Base-by-base conservation (phyloP, 2,888 invertebrate species). In the Volucella bombylans region DNA sequence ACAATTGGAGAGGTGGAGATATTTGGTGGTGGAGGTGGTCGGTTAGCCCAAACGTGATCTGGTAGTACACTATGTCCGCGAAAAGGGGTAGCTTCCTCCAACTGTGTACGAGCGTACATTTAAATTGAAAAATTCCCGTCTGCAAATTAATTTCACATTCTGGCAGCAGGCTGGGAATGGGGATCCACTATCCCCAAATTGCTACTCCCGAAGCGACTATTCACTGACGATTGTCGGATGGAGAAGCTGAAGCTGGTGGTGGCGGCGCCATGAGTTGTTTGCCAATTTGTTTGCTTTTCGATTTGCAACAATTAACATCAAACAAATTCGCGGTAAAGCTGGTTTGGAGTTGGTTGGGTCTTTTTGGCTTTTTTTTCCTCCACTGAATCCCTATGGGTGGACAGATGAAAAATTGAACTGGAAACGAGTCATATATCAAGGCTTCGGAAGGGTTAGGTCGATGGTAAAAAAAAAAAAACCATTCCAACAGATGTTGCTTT, bases 291-390 rank as follows among this genome's bases (percentile, higher is more conserved):
- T 77, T 77, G 81, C 57, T 77, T 71, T 81, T 81, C 81, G 76
- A 85, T 85, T 85, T 81, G 81, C 81, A 85, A 65, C 85, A 85
- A 85, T 85, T 85, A 85, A 81, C 85, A 72, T 85, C 81, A 85
- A 85, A 81, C 81, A 85, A 85, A 85, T 81, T 77, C 57, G 61
- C 39, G 49, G 11, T 39, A 54, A 31, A 31, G 23, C 49, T 14
- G 14, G 64, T 6, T 12, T 1, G 12, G 54, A 10, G 18, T 11
- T 43, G 9, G 15, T 38, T 23, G 31, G 31, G 4, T 39, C 52
- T 68, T 49, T 55, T 41, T 6, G 9, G 41, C 6, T 8, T 61
- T 49, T 31, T 31, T 31, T 31, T 4, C 31, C 23, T 2, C 23
- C 23, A 23, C 2, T 3, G 4, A 23, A 23, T 15, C 4, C 47